Base-by-base conservation (phyloP, 2,888 invertebrate genomes). In the Parelbella ahira region DNA sequence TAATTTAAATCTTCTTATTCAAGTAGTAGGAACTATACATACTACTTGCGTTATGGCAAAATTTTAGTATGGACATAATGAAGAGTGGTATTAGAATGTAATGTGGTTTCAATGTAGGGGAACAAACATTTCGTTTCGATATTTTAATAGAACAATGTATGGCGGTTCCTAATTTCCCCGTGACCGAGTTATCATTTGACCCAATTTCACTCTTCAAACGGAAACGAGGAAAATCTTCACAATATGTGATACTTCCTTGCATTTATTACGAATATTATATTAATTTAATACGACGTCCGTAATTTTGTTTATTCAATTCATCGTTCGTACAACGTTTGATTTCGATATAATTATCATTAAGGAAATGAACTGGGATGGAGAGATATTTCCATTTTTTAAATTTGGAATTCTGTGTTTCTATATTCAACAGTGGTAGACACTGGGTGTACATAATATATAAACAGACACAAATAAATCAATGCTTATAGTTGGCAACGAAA, bases 111-210 rank as follows among this genome's bases (percentile, higher is more conserved):
- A 4, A 15, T 38, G n/a, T n/a, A n/a, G n/a, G n/a, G n/a, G n/a
- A n/a, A n/a, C n/a, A 38, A 29, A 38, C 30, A 38, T 7, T 23
- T 11, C 21, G 9, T 10, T 23, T 18, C 15, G n/a, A 30, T 30
- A 30, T 38, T 32, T 9, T 19, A 30, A 38, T 23, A 19, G 23
- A 24, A 39, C 39, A 39, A 32, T 39, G 32, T 39, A 12, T 39
- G 39, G 32, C 11, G 18, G 13, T 18, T 25, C 24, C 39, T 39
- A 39, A 39, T 39, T 45, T 44, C 30, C 30, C 46, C 44, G 28
- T 49, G 49, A 44, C 46, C 49, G 46, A 46, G 44, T 37, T 49
- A 41, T 39, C 30, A 20, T 38, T 21, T 46, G 49, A 46, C 49
- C 49, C 39, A 41, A 37, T 37, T 46, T 29, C 32, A 19, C 11